Evolutionary conservation across 2,113 vertebrate species (phyloP).

Genomic region (Brevimyrus niger): DNA sequence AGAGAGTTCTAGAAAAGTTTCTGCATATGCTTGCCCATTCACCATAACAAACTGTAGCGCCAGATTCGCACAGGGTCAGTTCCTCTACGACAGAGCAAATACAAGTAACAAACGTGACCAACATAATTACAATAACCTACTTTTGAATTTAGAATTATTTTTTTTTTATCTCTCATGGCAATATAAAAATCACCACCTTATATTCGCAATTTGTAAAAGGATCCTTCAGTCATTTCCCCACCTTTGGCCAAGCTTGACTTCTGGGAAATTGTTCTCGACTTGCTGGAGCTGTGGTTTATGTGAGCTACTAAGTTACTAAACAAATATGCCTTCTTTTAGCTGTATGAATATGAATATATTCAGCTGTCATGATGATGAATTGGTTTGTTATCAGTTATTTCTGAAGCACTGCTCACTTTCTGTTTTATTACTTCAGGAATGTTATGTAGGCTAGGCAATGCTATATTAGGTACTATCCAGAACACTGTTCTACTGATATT

Average conservation of each 20-base stretch:
- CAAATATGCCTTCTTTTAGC: neutral
- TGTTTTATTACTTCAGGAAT: neutral
- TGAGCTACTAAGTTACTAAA: neutral
- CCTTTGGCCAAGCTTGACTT: neutral
- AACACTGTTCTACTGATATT: neutral
- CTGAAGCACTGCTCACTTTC: neutral
- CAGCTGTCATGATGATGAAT: neutral
- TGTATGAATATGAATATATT: neutral
- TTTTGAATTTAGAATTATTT: neutral
- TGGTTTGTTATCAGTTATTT: constrained; percentile 2
- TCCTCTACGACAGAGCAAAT: neutral
- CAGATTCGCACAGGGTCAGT: neutral
- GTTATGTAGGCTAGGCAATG: neutral
- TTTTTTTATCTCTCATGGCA: neutral
- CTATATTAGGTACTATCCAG: neutral
- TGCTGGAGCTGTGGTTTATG: neutral
- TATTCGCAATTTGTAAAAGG: neutral
- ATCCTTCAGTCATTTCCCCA: neutral
- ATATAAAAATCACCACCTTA: neutral
- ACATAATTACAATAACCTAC: neutral
- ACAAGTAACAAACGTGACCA: neutral
- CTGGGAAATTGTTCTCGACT: neutral
- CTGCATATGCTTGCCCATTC: neutral
- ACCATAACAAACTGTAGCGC: neutral
- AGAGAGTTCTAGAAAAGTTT: neutral